A percentile compares a stretch with the other conserved stretches of the same genome.
phyloP scores from a whole-genome alignment of 2,888 invertebrate genomes.

The Epinotia ramella region DNA sequence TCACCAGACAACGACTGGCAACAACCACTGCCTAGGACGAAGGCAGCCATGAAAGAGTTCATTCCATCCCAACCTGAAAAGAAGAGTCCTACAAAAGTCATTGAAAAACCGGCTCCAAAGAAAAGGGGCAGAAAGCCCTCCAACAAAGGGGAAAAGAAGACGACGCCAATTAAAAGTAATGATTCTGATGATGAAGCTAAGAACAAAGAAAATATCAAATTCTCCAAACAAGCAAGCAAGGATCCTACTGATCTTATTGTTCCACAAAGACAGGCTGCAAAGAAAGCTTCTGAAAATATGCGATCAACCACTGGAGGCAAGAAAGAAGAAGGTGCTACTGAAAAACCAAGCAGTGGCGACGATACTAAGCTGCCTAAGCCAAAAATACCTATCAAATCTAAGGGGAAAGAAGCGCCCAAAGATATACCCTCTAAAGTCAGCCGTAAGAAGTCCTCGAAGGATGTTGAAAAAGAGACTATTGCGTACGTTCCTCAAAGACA shows the following conservation, averaged over 20 bases:
- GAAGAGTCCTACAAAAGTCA: conserved; percentile 61
- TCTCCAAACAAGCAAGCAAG: conserved; percentile 71
- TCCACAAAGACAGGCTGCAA: conserved; percentile 95
- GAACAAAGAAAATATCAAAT: conserved; percentile 80
- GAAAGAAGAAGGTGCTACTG: conserved; percentile 69
- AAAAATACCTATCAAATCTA: conserved; percentile 63
- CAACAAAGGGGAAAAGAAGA: conserved; percentile 71
- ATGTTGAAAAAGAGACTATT: conserved; percentile 88
- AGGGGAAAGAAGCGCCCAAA: conserved; percentile 77
- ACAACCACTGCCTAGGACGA: conserved; percentile 89
- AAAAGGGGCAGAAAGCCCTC: conserved; percentile 79
- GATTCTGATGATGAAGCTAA: conserved; percentile 79
- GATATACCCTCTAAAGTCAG: conserved; percentile 72
- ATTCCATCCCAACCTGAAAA: conserved; percentile 80
- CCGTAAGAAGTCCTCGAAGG: conserved; percentile 81
- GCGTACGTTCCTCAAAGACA: conserved; percentile 95
- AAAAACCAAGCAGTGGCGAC: conserved; percentile 69
- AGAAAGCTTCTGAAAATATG: conserved; percentile 95
- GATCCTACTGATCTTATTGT: conserved; percentile 94
- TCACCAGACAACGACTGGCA: conserved; percentile 89
- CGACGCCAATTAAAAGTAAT: conserved; percentile 58
- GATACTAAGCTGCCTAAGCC: conserved; percentile 69
- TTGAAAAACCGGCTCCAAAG: conserved; percentile 72
- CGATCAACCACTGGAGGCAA: conserved; percentile 86
- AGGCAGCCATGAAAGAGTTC: conserved; percentile 94